phyloP scores from a whole-genome alignment of 2,113 vertebrate species.

The Percopsis transmontana region DNA sequence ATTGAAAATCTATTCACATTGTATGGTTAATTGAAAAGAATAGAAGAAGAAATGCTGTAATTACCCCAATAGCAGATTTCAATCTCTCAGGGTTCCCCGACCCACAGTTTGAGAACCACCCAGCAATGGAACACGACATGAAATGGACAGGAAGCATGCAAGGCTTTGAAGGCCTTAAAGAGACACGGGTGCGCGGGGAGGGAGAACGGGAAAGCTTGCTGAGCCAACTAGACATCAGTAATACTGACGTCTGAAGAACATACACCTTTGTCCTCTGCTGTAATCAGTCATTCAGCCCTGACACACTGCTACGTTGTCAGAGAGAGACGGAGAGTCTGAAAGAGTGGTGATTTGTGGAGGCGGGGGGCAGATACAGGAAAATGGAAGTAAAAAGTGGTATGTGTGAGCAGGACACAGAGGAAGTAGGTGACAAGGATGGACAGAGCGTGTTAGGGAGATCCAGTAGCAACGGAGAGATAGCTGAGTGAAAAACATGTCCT shows the following conservation, averaged over 20 bases:
- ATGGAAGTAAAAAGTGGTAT: neutral
- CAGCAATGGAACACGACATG: too few species aligned
- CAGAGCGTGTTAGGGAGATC: neutral
- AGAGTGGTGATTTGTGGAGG: neutral
- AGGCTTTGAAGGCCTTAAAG: too few species aligned
- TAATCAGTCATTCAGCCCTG: constrained; percentile 49
- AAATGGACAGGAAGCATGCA: neutral
- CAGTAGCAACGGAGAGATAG: neutral
- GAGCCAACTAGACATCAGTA: constrained; percentile 29
- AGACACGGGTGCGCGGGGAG: neutral
- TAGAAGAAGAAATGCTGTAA: too few species aligned
- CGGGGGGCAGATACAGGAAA: constrained; percentile 9
- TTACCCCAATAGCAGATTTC: too few species aligned
- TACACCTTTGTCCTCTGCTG: constrained; percentile 39
- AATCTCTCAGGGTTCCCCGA: too few species aligned
- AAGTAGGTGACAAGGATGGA: neutral
- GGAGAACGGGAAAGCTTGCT: constrained; percentile 1
- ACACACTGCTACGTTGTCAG: constrained; percentile 10
- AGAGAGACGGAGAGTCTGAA: neutral
- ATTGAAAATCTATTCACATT: too few species aligned
- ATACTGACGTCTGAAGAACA: constrained; percentile 37
- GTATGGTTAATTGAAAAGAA: too few species aligned
- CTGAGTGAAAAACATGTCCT: neutral
- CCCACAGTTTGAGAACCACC: too few species aligned
- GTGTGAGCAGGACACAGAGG: neutral